These are phyloP conservation scores for Haplotaxodon microlepis DNA, from an alignment of 2,113 vertebrate species.

Conservation along the genomic window DNA sequence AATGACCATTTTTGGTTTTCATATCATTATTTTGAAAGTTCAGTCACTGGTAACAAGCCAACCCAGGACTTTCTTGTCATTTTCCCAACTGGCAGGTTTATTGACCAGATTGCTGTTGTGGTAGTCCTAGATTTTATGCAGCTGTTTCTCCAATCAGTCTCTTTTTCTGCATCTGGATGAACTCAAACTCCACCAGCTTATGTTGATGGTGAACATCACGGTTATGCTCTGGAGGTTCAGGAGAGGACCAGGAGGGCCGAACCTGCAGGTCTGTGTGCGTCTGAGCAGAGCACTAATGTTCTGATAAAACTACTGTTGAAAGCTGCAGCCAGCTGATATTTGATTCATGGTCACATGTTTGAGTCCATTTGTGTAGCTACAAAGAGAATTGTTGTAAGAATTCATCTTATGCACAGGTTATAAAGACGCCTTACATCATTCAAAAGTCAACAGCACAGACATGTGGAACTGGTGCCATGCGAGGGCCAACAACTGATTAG, in stretches of 20 bases:
- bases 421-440: background rate
- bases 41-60: background rate
- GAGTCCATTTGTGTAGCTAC: background rate
- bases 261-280: background rate
- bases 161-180: background rate
- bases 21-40: background rate
- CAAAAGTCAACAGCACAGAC: background rate
- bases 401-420: background rate
- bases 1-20: background rate
- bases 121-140: background rate
- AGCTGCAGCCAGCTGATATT: background rate
- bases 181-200: background rate
- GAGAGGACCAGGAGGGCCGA: background rate
- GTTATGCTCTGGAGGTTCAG: background rate
- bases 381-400: background rate
- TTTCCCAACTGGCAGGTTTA: background rate
- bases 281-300: background rate
- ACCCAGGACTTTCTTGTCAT: background rate
- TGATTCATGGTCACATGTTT: background rate
- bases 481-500: background rate
- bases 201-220: background rate
- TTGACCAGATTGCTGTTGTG: background rate
- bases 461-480: background rate
- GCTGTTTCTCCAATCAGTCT: background rate
- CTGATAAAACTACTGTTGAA: background rate